Conservation (phyloP, 2,797 vertebrate genomes). For the Lacerta bilineata region DNA sequence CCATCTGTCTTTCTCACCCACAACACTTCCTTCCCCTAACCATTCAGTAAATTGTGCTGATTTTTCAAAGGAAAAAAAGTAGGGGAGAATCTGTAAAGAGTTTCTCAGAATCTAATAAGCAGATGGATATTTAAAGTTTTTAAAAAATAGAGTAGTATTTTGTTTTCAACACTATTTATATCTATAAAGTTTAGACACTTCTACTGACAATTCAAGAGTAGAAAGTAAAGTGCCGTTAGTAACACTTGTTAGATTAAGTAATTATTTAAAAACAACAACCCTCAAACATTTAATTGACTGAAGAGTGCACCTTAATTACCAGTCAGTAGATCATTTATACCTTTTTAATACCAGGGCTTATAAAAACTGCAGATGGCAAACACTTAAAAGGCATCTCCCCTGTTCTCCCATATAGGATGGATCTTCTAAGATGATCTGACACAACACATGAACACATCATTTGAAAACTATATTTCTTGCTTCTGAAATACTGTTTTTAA, state of each 20-base stretch:
- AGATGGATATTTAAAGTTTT: background rate
- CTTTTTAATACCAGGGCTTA: background rate
- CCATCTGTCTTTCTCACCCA: slow-evolving; percentile 47
- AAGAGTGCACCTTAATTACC: too few relatives aligned
- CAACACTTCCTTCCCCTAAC: slow-evolving; percentile 35
- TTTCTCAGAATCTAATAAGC: background rate
- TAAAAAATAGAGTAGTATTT: background rate
- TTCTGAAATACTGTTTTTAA: background rate
- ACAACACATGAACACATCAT: background rate
- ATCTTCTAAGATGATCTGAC: background rate
- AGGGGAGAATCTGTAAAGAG: slow-evolving; percentile 6
- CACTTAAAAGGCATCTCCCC: background rate
- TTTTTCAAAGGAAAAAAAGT: slow-evolving; percentile 51
- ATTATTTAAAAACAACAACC: background rate
- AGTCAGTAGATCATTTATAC: too few relatives aligned
- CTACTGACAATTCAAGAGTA: background rate
- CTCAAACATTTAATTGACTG: too few relatives aligned
- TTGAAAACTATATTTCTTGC: background rate
- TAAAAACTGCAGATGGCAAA: background rate
- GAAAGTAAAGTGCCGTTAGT: background rate
- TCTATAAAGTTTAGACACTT: background rate
- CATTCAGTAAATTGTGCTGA: slow-evolving; percentile 12
- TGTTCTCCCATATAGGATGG: background rate
- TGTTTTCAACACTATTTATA: background rate
- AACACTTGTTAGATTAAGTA: background rate